These are phyloP conservation scores for Laticauda laticaudata DNA, from an alignment of 2,113 vertebrate genomes.

Conservation along the genomic window DNA sequence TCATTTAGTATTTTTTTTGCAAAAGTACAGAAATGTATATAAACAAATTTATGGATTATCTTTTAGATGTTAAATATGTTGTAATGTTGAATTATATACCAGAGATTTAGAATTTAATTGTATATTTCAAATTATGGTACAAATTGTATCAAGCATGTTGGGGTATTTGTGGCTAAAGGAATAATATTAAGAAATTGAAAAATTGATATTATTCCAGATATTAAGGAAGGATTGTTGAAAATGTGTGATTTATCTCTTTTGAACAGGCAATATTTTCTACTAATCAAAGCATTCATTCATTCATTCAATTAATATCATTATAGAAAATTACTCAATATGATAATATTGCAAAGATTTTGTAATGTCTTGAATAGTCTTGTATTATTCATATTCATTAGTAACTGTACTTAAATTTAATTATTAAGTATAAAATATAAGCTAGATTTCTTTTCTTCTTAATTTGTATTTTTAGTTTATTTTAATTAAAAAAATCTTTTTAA, in stretches of 20 bases:
- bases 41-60: neutral
- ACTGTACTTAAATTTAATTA: neutral
- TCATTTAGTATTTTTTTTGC: neutral
- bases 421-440: neutral
- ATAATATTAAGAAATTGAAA: neutral
- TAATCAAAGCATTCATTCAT: neutral
- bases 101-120: neutral
- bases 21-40: neutral
- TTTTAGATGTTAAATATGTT: neutral
- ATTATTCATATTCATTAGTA: neutral
- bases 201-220: neutral
- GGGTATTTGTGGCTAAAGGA: neutral
- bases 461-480: neutral
- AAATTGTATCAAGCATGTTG: neutral
- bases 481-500: neutral
- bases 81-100: neutral
- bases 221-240: neutral
- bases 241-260: neutral
- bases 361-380: neutral
- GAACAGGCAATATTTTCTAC: neutral
- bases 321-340: neutral
- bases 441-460: neutral
- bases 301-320: neutral
- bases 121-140: neutral
- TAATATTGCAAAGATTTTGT: neutral